These are phyloP conservation scores for Bombus ignitus DNA, from an alignment of 1,140 invertebrate species.

Conservation along the genomic window DNA sequence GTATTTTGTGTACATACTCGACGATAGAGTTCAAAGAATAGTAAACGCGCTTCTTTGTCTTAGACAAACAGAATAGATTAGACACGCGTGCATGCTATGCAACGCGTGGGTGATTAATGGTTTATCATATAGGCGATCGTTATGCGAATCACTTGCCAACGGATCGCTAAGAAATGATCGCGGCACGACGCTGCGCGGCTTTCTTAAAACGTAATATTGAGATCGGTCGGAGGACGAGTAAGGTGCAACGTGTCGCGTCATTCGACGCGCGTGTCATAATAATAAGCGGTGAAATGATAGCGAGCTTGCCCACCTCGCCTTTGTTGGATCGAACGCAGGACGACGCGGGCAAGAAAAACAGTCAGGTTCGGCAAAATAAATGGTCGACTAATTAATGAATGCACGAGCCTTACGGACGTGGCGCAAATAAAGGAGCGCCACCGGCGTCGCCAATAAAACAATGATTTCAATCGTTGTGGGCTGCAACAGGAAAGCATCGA, in stretches of 20 bases:
- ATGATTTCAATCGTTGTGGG: conserved; percentile 16
- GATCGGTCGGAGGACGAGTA: conserved; percentile 12
- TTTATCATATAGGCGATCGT: conserved; percentile 47
- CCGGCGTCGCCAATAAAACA: background rate
- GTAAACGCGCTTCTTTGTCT: conserved; percentile 15
- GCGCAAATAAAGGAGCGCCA: conserved; percentile 58
- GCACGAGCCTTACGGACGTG: conserved; percentile 18
- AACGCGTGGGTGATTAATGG: conserved; percentile 55
- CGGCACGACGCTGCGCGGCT: conserved; percentile 10
- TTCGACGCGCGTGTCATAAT: conserved; percentile 51
- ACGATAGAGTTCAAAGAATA: background rate
- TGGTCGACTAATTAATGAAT: conserved; percentile 61
- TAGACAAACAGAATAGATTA: background rate
- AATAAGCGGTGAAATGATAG: conserved; percentile 54
- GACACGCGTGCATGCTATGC: background rate
- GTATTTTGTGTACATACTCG: background rate
- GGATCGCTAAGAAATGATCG: conserved; percentile 39
- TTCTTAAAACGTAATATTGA: conserved; percentile 25
- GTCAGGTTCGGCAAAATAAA: conserved; percentile 51
- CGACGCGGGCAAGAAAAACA: background rate
- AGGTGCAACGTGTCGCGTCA: conserved; percentile 32
- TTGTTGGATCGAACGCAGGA: conserved; percentile 44
- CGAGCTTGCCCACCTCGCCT: conserved; percentile 53
- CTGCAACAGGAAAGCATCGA: background rate
- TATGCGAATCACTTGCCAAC: conserved; percentile 18